Evolutionary conservation across 2,113 vertebrate species (phyloP).

Genomic region (Trinectes maculatus): DNA sequence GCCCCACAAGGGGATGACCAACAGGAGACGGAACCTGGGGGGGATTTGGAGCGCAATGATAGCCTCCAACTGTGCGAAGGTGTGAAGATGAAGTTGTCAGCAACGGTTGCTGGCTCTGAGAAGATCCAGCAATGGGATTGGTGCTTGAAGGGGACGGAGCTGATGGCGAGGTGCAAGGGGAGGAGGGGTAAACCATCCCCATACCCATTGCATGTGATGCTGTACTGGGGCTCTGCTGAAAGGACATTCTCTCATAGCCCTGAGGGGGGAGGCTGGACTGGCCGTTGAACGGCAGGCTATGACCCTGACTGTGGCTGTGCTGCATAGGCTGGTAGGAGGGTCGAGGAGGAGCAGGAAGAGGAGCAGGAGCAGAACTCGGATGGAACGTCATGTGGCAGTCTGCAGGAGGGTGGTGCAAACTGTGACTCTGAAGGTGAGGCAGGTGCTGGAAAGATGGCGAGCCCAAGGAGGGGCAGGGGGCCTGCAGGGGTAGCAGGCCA

Average conservation of each 20-base stretch:
- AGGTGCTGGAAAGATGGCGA: slow-evolving; percentile 89
- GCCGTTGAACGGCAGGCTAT: slow-evolving; percentile 86
- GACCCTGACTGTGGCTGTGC: slow-evolving; percentile 74
- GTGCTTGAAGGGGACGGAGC: slow-evolving; percentile 78
- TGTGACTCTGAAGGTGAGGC: slow-evolving; percentile 88
- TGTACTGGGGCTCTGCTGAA: slow-evolving; percentile 86
- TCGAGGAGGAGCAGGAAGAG: slow-evolving; percentile 81
- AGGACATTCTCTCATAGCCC: slow-evolving; percentile 88
- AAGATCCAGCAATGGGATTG: slow-evolving; percentile 67
- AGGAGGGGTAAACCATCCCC: slow-evolving; percentile 88
- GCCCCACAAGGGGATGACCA: slow-evolving; percentile 83
- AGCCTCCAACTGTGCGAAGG: slow-evolving; percentile 84
- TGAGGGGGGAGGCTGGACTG: slow-evolving; percentile 90
- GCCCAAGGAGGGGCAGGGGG: slow-evolving; percentile 86
- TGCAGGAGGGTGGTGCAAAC: slow-evolving; percentile 85
- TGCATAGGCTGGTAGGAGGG: slow-evolving; percentile 92
- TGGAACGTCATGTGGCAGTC: slow-evolving; percentile 93
- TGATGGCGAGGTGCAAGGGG: slow-evolving; percentile 79
- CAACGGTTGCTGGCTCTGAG: slow-evolving; percentile 80
- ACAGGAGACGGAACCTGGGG: slow-evolving; percentile 83
- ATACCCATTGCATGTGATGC: slow-evolving; percentile 87
- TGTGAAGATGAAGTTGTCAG: slow-evolving; percentile 85
- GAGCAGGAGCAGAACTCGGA: slow-evolving; percentile 79
- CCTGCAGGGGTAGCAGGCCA: slow-evolving; percentile 83
- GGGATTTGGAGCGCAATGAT: slow-evolving; percentile 85